A percentile compares a stretch with the other conserved stretches of the same genome.
These are phyloP conservation scores for Gymnothorax javanicus DNA, from an alignment of 2,797 vertebrate species.

Conservation along the genomic window DNA sequence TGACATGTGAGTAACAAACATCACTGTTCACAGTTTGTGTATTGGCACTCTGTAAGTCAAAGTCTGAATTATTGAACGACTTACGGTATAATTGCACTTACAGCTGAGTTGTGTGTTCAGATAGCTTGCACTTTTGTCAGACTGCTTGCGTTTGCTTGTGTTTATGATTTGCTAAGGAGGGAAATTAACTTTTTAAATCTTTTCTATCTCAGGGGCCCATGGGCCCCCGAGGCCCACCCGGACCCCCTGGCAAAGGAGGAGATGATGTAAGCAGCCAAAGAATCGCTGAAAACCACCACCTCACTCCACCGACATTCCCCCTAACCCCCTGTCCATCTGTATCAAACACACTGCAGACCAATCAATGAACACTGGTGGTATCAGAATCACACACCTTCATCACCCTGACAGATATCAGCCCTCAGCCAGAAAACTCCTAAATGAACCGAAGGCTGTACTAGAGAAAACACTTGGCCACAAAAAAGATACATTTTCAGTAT, in stretches of 20 bases:
- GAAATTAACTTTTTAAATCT: not conserved
- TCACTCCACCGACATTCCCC: not conserved
- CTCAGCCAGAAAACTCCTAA: not conserved
- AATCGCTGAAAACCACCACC: not conserved
- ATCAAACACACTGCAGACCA: not conserved
- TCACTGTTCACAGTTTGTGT: not conserved
- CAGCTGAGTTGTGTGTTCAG: not conserved
- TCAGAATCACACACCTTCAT: not conserved
- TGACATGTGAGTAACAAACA: too few relatives aligned
- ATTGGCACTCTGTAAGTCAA: not conserved
- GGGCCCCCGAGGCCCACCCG: constrained; percentile 90
- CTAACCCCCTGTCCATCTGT: not conserved
- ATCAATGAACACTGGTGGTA: not conserved
- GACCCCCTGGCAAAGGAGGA: constrained; percentile 89
- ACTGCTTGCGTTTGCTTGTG: not conserved
- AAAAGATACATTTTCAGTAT: not conserved
- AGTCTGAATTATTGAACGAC: not conserved
- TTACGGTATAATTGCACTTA: not conserved
- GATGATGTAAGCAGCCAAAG: constrained; percentile 83
- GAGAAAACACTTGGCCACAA: not conserved
- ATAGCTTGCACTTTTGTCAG: not conserved
- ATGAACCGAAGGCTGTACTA: not conserved
- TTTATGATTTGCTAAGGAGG: not conserved
- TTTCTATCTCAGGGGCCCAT: constrained; percentile 79
- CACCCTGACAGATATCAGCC: not conserved